These are phyloP conservation scores for Ormyrus rosae DNA, from an alignment of 2,888 invertebrate species.

Conservation along the genomic window DNA sequence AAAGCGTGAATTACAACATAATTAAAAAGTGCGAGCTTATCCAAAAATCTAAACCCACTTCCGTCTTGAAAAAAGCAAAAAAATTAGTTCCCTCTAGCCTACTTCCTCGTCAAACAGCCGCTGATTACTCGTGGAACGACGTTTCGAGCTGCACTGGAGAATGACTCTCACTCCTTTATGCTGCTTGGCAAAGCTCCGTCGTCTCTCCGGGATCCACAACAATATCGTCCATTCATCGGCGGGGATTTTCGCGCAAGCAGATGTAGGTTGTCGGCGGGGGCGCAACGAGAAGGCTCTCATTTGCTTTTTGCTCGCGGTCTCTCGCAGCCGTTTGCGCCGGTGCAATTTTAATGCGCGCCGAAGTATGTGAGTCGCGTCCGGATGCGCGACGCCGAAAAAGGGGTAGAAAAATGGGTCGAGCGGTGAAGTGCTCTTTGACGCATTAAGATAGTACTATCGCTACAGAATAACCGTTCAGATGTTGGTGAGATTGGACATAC, in stretches of 20 bases:
- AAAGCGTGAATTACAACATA: too few species aligned
- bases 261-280: background rate
- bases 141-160: background rate
- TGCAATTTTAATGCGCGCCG: constrained; percentile 38
- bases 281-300: constrained; percentile 36
- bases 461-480: too few species aligned
- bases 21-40: too few species aligned
- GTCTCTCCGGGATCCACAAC: background rate
- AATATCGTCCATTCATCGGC: background rate
- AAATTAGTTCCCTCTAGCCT: too few species aligned
- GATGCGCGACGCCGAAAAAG: background rate
- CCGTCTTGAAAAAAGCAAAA: too few species aligned
- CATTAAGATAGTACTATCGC: background rate
- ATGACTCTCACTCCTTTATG: too few species aligned
- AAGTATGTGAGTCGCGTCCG: constrained; percentile 26
- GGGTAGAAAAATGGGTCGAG: constrained; percentile 21
- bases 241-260: background rate
- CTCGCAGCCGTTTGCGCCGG: background rate
- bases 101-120: too few species aligned
- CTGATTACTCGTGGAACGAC: background rate
- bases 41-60: too few species aligned
- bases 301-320: constrained; percentile 22
- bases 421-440: constrained; percentile 3
- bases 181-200: background rate
- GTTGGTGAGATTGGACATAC: too few species aligned